Evolutionary conservation across 2,113 vertebrate genomes (phyloP).

Genomic region (Equus quagga): DNA sequence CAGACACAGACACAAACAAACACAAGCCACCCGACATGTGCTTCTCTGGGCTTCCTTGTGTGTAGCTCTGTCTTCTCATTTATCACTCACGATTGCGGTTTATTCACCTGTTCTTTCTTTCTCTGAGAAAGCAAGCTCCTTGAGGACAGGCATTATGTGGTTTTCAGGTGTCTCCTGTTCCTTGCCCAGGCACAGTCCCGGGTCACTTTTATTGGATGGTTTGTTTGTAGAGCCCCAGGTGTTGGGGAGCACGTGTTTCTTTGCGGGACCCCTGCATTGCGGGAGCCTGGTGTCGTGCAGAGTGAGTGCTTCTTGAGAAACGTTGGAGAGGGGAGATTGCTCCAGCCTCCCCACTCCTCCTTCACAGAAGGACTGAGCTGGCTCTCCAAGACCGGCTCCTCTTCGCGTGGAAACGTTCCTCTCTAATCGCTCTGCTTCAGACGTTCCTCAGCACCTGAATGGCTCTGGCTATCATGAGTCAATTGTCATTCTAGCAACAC

Average conservation of each 20-base stretch:
- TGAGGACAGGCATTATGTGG: not conserved
- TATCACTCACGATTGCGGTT: no score
- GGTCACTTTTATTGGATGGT: not conserved
- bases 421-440: not conserved
- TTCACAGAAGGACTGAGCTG: not conserved
- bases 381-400: not conserved
- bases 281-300: not conserved
- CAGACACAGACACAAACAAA: not conserved
- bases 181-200: not conserved
- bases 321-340: rapidly evolving
- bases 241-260: not conserved
- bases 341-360: not conserved
- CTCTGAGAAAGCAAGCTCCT: not conserved
- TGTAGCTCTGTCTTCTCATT: not conserved
- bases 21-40: not conserved
- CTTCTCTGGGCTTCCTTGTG: not conserved
- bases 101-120: not conserved
- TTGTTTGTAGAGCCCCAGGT: not conserved
- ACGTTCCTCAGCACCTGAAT: constrained; percentile 55
- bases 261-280: rapidly evolving
- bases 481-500: constrained; percentile 80
- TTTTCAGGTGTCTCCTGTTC: not conserved
- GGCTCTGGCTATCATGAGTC: constrained; percentile 77
- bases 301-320: not conserved
- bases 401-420: not conserved